phyloP scores from a whole-genome alignment of 2,888 invertebrate species.

The Troglohyphantes excavatus region DNA sequence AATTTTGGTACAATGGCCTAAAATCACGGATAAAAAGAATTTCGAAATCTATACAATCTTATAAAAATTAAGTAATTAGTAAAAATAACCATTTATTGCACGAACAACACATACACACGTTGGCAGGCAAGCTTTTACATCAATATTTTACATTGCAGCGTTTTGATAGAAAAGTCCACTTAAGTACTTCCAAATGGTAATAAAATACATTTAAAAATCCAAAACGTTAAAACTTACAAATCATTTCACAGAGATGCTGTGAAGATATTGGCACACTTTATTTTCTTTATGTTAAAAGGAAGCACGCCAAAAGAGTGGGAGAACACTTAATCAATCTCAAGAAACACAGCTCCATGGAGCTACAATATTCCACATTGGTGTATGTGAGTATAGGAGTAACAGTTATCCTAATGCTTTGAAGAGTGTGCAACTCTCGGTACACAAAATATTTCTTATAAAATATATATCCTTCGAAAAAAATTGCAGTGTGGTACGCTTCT shows the following conservation, averaged over 20 bases:
- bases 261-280: constrained; percentile 66
- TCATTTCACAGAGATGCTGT: constrained; percentile 58
- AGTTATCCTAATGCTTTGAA: constrained; percentile 5
- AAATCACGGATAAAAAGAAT: too few species aligned
- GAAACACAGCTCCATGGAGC: constrained; percentile 45
- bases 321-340: constrained; percentile 41
- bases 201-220: constrained; percentile 78
- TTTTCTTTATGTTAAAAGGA: constrained; percentile 30
- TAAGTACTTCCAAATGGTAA: constrained; percentile 76
- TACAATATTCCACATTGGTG: constrained; percentile 52
- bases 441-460: constrained; percentile 69
- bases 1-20: too few species aligned
- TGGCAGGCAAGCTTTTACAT: neutral
- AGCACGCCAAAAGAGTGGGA: constrained; percentile 48
- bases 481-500: constrained; percentile 47
- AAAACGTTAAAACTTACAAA: constrained; percentile 71
- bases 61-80: too few species aligned
- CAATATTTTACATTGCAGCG: neutral
- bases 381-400: constrained; percentile 30
- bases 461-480: constrained; percentile 70
- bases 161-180: constrained; percentile 60
- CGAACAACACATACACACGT: too few species aligned
- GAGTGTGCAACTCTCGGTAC: constrained; percentile 45
- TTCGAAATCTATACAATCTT: too few species aligned
- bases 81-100: too few species aligned